Percentiles rank a stretch among this genome's conserved stretches.
phyloP scores from a whole-genome alignment of 2,113 vertebrate genomes.

The Dasyprocta punctata region DNA sequence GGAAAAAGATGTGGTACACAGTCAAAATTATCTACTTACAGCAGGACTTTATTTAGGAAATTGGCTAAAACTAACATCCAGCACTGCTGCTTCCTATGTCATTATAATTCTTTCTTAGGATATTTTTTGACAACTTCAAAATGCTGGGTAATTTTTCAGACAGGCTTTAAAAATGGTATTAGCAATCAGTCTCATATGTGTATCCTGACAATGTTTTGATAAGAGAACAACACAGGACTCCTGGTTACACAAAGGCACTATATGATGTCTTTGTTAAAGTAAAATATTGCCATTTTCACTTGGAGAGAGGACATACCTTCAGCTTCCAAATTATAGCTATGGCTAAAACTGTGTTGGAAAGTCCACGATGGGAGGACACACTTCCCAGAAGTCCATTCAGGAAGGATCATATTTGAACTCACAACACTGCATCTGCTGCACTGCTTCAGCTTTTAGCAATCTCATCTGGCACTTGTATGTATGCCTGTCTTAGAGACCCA shows the following conservation, averaged over 20 bases:
- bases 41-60: not conserved
- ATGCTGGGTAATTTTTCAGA: conserved; percentile 40
- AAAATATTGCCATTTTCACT: not conserved
- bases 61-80: not conserved
- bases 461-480: not conserved
- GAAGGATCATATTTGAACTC: not conserved
- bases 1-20: not conserved
- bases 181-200: not conserved
- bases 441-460: not conserved
- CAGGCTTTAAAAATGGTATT: not conserved
- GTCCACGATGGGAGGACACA: not conserved
- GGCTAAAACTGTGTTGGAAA: not conserved
- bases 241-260: not conserved
- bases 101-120: conserved; percentile 16
- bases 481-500: not conserved
- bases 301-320: not conserved
- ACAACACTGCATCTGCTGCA: not conserved
- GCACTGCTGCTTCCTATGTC: not conserved
- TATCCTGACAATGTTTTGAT: not conserved
- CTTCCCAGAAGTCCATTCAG: not conserved
- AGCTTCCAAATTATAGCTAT: not conserved
- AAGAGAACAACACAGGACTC: not conserved
- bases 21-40: not conserved
- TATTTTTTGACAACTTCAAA: not conserved
- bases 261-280: not conserved